Conservation (phyloP, 2,888 invertebrate genomes). For the Leistus spinibarbis region DNA sequence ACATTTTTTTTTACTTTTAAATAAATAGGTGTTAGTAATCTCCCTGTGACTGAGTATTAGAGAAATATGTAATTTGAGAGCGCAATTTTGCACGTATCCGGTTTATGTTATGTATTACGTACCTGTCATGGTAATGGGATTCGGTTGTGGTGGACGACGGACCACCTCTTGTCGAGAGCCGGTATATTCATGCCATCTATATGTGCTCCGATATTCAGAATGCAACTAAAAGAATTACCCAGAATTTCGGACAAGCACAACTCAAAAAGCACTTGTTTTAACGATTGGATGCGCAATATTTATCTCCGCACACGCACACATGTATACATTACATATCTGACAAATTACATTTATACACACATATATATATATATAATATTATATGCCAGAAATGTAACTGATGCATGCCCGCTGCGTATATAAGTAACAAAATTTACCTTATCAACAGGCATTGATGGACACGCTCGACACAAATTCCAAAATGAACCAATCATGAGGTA, state of each 20-base stretch:
- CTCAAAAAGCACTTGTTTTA: background rate
- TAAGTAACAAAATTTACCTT: slow-evolving; percentile 69
- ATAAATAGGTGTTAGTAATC: background rate
- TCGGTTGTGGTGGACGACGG: slow-evolving; percentile 65
- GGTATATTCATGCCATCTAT: slow-evolving; percentile 93
- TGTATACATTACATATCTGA: no score
- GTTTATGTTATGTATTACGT: slow-evolving; percentile 41
- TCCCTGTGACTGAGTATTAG: background rate
- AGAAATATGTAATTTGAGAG: background rate
- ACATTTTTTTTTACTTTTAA: background rate
- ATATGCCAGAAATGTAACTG: no score
- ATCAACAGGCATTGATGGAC: slow-evolving; percentile 95
- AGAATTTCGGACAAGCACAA: background rate
- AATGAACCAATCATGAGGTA: slow-evolving; percentile 93
- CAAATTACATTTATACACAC: no score
- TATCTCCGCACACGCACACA: no score
- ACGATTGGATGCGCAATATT: background rate
- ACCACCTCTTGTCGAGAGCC: slow-evolving; percentile 75
- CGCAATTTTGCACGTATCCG: background rate
- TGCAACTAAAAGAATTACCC: slow-evolving; percentile 71
- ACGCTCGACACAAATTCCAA: slow-evolving; percentile 96
- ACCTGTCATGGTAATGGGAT: slow-evolving; percentile 52
- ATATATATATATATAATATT: no score
- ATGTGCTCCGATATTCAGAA: slow-evolving; percentile 93
- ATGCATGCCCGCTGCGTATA: no score